Percentiles rank a stretch among this genome's conserved stretches.
phyloP scores from a whole-genome alignment of 2,888 invertebrate genomes.

The Tipula confusa region DNA sequence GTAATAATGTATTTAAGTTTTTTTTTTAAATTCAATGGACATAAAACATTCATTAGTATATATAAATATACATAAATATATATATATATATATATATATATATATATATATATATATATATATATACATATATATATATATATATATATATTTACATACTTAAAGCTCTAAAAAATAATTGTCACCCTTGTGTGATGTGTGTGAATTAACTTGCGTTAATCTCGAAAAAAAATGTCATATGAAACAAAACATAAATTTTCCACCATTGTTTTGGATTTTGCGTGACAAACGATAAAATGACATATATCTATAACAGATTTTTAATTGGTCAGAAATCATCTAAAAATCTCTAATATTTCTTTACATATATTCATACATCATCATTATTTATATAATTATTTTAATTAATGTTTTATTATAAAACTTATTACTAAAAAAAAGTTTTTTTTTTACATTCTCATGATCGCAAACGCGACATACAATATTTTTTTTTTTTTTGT shows the following conservation, averaged over 20 bases:
- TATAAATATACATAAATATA: background rate
- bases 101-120: too few relatives aligned
- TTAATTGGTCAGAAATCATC: slow-evolving; percentile 20
- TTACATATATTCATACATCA: background rate
- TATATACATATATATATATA: background rate
- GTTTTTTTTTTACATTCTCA: background rate
- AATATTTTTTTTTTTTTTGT: background rate
- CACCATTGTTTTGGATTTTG: background rate
- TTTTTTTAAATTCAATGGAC: background rate
- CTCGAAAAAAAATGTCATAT: background rate
- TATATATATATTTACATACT: background rate
- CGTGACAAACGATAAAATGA: background rate
- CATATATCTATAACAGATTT: background rate
- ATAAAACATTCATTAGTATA: background rate
- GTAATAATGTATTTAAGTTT: background rate
- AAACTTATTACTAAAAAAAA: background rate
- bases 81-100: background rate
- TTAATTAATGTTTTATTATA: slow-evolving; percentile 21
- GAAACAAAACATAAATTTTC: background rate
- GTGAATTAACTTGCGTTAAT: too few relatives aligned
- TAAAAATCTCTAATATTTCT: background rate
- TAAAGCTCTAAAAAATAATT: too few relatives aligned
- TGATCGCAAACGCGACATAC: background rate
- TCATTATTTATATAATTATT: slow-evolving; percentile 14
- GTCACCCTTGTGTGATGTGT: background rate